Evolutionary conservation across 2,113 vertebrate genomes (phyloP), one percentile per base, ranked within the genome.

Genomic region (Leucosticte australis): DNA sequence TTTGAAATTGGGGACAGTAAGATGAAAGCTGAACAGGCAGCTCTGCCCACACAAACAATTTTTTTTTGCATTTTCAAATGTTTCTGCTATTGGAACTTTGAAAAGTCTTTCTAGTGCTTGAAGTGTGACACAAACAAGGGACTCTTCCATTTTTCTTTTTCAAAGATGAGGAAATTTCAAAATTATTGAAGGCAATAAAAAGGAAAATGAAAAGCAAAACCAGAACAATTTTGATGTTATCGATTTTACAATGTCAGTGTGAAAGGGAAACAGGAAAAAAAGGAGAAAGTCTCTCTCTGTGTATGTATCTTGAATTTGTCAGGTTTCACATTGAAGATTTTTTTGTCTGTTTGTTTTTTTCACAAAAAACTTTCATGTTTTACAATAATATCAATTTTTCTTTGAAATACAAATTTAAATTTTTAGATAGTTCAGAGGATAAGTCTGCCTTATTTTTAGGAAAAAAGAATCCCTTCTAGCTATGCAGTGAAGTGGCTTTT

Each of bases 11-110:
- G 37, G 49, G 69, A 78, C 44, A 79, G 50, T 69, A 69, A 89
- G 91, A 85, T 73, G 63, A 63, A 95, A 67, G 74, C 35, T 86
- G 75, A 94, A 91, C 55, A 88, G 67, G 62, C 37, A 90, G 24
- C 55, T 76, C 82, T 90, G 31, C 87, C 82, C 59, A 82, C 88
- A 79, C 73, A 87, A 95, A 23, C 9, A 84, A 4, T 60, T 12
- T 39, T 65, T 62, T 94, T 79, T 67, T 68, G 10, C 19, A 30
- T 94, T 94, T 96, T 87, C 8, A 49, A 65, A 9, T 67, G 27
- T 70, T 91, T 86, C 59, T 94, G 37, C 67, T 85, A 30, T 37
- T 77, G 80, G 83, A 87, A 83, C 37, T 94, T 85, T 74, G 78
- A 55, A 73, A 87, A 92, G 33, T 13, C 30, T 91, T 79, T 79